Percentiles rank a stretch among this genome's conserved stretches.
These are phyloP conservation scores for Hydraecia micacea DNA, from an alignment of 2,888 invertebrate species.

Conservation along the genomic window DNA sequence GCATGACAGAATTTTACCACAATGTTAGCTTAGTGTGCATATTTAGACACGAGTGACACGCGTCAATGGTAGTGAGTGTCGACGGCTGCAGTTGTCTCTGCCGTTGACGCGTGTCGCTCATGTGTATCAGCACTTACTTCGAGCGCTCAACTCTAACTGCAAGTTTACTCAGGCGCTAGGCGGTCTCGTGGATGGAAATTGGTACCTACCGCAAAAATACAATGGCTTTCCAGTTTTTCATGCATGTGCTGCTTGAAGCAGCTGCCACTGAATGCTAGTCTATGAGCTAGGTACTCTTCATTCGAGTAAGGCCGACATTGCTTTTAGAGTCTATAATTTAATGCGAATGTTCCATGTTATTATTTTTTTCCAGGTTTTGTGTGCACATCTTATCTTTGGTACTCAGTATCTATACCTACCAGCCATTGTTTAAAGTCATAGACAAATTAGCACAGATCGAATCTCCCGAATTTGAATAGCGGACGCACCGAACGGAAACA, in stretches of 20 bases:
- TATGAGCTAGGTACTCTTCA: neutral
- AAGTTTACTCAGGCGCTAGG: neutral
- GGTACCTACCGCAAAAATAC: too few species aligned
- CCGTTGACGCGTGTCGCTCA: too few species aligned
- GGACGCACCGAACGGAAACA: slow-evolving; percentile 83
- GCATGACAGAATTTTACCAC: neutral
- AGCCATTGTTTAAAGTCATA: slow-evolving; percentile 73
- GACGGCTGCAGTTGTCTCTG: too few species aligned
- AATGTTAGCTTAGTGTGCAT: neutral
- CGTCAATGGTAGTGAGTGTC: too few species aligned
- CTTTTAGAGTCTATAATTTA: neutral
- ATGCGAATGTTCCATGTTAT: too few species aligned
- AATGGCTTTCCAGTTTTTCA: neutral
- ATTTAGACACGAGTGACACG: too few species aligned
- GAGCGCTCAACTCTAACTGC: neutral
- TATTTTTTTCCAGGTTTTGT: neutral
- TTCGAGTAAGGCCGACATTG: neutral
- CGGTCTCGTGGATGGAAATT: neutral
- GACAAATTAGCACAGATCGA: slow-evolving; percentile 89
- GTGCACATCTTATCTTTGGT: neutral
- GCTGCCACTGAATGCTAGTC: neutral
- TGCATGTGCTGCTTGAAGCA: neutral
- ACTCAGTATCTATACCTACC: slow-evolving; percentile 6
- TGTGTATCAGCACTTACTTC: neutral
- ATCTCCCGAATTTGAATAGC: slow-evolving; percentile 85